Base-by-base conservation (phyloP, 2,113 vertebrate species). In the Cephalophus harveyi region DNA sequence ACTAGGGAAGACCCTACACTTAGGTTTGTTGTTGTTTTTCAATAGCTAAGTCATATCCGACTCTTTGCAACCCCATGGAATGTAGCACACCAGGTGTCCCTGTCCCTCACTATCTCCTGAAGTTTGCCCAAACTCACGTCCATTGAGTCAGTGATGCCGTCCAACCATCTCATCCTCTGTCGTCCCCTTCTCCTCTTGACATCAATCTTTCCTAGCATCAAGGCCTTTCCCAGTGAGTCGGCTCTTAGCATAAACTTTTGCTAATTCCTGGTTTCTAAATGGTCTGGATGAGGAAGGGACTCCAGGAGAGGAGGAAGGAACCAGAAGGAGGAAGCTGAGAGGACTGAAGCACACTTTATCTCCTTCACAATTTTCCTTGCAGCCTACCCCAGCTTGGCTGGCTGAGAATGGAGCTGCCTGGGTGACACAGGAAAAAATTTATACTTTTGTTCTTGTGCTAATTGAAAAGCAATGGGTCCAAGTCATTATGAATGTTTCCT, bases 181-280 rank as follows among this genome's bases (percentile, higher is more conserved):
- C 0, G 1, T 40, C n/a, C n/a, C 67, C 19, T 76, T 76, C 12
- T 43, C 71, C 40, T 14, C 71, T 76, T 43, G 40, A 12, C 40
- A 0, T 27, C 71, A 76, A 27, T 43, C 71, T 43, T 27, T 43
- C 40, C 71, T 4, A 43, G 23, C 71, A 27, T 43, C 23, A 7
- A 14, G 71, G 6, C 13, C 71, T 76, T 43, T 27, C 12, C 40
- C 12, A 15, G 23, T 43, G 40, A 14, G 23, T 43, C 0, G 0
- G 40, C 23, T 43, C 40, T 43, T 76, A 43, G 40, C 40, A 43
- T 48, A 50, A 89, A 55, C 13, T 8, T 96, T 89, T 78, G 33
- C 50, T 71, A 21, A 30, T 46, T 43, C 30, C 23, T 82, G 33
- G 46, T 46, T 84, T 82, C 54, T 91, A 85, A 5, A 46, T 23